A percentile compares a stretch with the other conserved stretches of the same genome.
Evolutionary conservation across 2,113 vertebrate genomes (phyloP).

Genomic region (chimpanzee (Pan troglodytes)): DNA sequence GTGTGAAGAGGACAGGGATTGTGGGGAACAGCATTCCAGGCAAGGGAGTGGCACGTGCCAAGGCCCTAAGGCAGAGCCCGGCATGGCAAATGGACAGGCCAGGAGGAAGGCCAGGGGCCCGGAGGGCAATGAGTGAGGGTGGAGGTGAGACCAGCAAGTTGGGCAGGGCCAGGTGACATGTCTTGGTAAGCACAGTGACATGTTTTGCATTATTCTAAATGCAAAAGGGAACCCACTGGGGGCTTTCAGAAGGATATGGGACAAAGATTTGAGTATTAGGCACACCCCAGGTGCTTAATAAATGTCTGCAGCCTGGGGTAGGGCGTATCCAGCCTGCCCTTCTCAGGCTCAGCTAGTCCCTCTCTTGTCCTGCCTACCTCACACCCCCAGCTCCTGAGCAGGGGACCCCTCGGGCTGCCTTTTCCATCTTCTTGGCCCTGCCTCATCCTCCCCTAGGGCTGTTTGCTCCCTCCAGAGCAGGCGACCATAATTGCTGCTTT

Average conservation of each 20-base stretch:
- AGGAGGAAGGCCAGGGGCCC: neutral
- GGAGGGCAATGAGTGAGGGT: too few species aligned
- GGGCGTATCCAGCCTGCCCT: too few species aligned
- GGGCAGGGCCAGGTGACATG: neutral
- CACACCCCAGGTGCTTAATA: neutral
- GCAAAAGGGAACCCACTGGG: neutral
- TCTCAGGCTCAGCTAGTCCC: neutral
- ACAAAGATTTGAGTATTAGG: neutral
- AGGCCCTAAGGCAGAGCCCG: neutral
- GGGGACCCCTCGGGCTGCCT: neutral
- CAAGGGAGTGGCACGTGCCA: neutral
- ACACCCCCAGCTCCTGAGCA: neutral
- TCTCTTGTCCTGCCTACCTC: neutral
- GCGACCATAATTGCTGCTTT: constrained; percentile 71
- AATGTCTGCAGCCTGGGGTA: too few species aligned
- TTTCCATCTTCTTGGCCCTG: neutral
- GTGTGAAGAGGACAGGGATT: neutral
- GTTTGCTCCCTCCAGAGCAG: constrained; percentile 70
- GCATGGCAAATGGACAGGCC: neutral
- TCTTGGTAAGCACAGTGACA: neutral
- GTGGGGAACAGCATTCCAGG: neutral
- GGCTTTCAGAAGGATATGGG: neutral
- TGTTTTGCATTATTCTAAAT: neutral
- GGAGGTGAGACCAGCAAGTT: neutral
- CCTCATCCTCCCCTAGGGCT: constrained; percentile 27